Evolutionary conservation across 2,888 invertebrate species (phyloP).

Genomic region (Tinea semifulvella): DNA sequence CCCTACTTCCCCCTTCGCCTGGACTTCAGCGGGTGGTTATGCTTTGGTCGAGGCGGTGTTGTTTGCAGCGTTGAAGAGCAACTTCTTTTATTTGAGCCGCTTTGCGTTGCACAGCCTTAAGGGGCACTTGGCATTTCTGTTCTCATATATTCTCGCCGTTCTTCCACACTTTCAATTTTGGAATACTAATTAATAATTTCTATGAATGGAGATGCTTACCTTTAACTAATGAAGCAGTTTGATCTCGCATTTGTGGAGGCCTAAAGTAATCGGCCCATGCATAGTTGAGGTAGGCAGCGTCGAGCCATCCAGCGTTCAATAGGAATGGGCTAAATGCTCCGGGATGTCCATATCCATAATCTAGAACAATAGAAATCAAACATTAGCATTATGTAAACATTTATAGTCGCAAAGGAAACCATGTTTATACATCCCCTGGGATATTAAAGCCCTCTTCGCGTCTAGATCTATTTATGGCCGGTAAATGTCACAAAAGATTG

Average conservation of each 20-base stretch:
- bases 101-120: slow-evolving; percentile 59
- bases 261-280: slow-evolving; percentile 78
- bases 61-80: slow-evolving; percentile 64
- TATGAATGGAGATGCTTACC: too few species aligned
- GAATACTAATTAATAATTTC: neutral
- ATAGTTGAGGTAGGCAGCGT: slow-evolving; percentile 84
- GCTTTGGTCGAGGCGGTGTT: slow-evolving; percentile 62
- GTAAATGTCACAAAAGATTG: slow-evolving; percentile 42
- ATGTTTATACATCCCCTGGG: neutral
- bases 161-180: neutral
- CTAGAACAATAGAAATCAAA: slow-evolving; percentile 57
- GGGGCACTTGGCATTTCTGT: slow-evolving; percentile 40
- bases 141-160: too few species aligned
- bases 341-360: slow-evolving; percentile 82
- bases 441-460: neutral
- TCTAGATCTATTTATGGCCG: neutral
- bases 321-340: slow-evolving; percentile 81
- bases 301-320: slow-evolving; percentile 85
- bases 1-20: slow-evolving; percentile 31
- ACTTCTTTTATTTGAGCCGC: slow-evolving; percentile 64
- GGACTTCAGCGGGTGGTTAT: slow-evolving; percentile 65
- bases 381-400: neutral
- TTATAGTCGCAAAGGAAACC: neutral
- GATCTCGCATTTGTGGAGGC: slow-evolving; percentile 53
- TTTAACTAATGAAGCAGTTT: slow-evolving; percentile 64